Evolutionary conservation across 1,140 invertebrate species (phyloP).

Genomic region (Nomia melanderi): DNA sequence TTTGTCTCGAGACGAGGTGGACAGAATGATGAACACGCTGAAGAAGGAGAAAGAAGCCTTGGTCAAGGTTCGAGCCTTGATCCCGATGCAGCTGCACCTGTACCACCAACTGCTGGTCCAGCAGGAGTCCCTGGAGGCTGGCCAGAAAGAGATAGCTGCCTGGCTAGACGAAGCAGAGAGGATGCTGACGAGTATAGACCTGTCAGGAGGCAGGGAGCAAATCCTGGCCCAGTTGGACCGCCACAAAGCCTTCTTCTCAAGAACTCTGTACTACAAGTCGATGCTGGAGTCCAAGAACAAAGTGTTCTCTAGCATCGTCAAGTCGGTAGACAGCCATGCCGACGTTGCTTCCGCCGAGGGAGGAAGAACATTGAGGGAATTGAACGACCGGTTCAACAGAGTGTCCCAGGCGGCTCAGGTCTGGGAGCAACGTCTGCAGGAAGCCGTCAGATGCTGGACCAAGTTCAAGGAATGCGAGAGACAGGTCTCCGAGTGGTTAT

Average conservation of each 20-base stretch:
- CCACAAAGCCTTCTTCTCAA: slow-evolving; percentile 93
- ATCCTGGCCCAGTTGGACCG: slow-evolving; percentile 89
- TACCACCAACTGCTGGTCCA: slow-evolving; percentile 93
- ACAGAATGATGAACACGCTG: slow-evolving; percentile 92
- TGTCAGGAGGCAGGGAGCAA: slow-evolving; percentile 87
- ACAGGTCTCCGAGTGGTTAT: slow-evolving; percentile 92
- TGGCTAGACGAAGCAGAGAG: slow-evolving; percentile 94
- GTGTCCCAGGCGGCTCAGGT: slow-evolving; percentile 87
- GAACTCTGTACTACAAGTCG: slow-evolving; percentile 94
- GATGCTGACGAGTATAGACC: slow-evolving; percentile 84
- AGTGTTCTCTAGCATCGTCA: slow-evolving; percentile 93
- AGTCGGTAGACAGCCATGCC: slow-evolving; percentile 86
- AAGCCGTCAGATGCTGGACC: slow-evolving; percentile 91
- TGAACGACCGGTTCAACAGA: slow-evolving; percentile 91
- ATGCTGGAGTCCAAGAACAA: slow-evolving; percentile 97
- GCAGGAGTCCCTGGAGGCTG: slow-evolving; percentile 93
- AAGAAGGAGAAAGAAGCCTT: slow-evolving; percentile 95
- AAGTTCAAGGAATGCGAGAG: slow-evolving; percentile 90
- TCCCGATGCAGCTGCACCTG: slow-evolving; percentile 89
- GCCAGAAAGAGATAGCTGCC: slow-evolving; percentile 90
- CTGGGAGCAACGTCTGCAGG: slow-evolving; percentile 90
- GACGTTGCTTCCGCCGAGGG: slow-evolving; percentile 88
- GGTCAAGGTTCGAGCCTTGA: slow-evolving; percentile 89
- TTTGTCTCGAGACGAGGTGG: slow-evolving; percentile 93
- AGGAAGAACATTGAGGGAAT: slow-evolving; percentile 86